Conservation (phyloP, 2,113 vertebrate genomes). For the Glaucidium brasilianum region DNA sequence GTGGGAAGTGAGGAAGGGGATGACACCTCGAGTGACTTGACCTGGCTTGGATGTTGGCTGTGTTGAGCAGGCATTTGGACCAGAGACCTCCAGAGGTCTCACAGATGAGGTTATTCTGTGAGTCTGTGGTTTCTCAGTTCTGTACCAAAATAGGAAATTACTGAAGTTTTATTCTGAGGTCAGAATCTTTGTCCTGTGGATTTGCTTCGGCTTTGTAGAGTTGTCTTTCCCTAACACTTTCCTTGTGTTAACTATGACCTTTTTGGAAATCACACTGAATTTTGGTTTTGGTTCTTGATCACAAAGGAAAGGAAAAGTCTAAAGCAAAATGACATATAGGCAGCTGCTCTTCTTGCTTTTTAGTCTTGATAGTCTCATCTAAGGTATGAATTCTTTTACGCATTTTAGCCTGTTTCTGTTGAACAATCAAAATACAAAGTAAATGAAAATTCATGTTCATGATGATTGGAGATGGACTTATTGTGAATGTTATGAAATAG, state of each 20-base stretch:
- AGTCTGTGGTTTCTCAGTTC: not conserved
- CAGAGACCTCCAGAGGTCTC: not conserved
- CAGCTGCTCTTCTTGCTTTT: conserved; percentile 33
- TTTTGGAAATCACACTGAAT: not conserved
- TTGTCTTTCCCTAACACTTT: not conserved
- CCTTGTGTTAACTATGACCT: not conserved
- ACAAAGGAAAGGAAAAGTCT: not conserved
- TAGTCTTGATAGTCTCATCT: not conserved
- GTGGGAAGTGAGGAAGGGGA: not conserved
- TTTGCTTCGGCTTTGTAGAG: not conserved
- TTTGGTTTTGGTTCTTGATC: not conserved
- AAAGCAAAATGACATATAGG: not conserved
- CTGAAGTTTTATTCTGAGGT: not conserved
- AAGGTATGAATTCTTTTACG: not conserved
- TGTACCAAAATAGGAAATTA: not conserved
- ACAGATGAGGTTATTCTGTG: fast-evolving
- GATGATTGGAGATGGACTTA: not conserved
- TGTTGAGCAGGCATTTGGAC: not conserved
- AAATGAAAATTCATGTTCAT: not conserved
- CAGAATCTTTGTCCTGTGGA: not conserved
- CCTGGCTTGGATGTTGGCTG: not conserved
- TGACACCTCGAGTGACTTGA: not conserved
- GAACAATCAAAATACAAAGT: not conserved
- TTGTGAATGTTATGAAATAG: not conserved
- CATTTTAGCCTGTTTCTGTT: not conserved